A percentile compares a stretch with the other conserved stretches of the same genome.
These are phyloP conservation scores for Podocnemis expansa DNA, from an alignment of 2,113 vertebrate genomes.

Conservation along the genomic window DNA sequence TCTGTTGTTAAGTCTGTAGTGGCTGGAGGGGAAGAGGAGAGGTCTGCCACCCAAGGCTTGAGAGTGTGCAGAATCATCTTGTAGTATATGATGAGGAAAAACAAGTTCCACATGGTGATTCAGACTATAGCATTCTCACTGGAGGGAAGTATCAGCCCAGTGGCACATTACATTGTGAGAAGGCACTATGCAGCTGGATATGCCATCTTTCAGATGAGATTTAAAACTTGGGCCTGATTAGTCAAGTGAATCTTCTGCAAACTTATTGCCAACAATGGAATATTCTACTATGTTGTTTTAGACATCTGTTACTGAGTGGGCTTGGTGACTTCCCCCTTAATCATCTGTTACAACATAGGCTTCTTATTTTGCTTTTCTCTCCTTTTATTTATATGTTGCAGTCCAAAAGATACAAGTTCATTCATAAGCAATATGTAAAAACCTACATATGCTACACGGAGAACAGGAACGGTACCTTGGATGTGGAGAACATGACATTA, in stretches of 20 bases:
- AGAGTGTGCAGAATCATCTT: too few relatives aligned
- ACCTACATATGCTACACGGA: background rate
- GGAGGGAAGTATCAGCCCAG: background rate
- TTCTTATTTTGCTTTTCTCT: background rate
- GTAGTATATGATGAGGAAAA: too few relatives aligned
- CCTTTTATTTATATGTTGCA: background rate
- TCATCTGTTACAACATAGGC: background rate
- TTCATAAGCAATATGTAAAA: background rate
- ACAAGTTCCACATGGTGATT: slow-evolving; percentile 2
- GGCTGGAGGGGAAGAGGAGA: too few relatives aligned
- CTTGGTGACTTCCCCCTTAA: background rate
- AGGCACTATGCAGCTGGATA: background rate
- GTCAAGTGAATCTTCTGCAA: background rate
- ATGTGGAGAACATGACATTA: background rate
- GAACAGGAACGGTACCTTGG: background rate
- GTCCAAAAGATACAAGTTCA: background rate
- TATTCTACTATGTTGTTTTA: background rate
- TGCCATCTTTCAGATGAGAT: background rate
- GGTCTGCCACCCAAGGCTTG: too few relatives aligned
- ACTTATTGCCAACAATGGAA: background rate
- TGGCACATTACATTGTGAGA: background rate
- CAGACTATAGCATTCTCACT: background rate
- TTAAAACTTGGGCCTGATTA: background rate
- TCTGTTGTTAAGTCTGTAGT: too few relatives aligned
- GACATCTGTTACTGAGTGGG: background rate